A percentile compares a stretch with the other conserved stretches of the same genome.
Conservation (phyloP, 64 coral and sea anemone genomes). For the Orbicella faveolata region DNA sequence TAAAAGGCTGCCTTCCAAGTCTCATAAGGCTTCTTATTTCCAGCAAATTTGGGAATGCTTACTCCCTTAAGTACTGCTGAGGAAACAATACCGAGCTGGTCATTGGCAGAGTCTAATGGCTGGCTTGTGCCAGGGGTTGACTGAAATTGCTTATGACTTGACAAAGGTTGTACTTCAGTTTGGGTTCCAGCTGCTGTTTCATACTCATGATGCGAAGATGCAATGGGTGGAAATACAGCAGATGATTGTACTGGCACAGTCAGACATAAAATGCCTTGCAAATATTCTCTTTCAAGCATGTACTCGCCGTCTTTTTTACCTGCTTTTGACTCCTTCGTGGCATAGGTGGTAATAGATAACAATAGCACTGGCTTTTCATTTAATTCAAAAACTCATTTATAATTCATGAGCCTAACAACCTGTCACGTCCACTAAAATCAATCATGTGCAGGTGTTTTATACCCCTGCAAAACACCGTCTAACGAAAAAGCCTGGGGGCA, state of each 20-base stretch:
- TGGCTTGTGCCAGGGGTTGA: not conserved
- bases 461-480: no score
- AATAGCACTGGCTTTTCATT: not conserved
- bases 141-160: not conserved
- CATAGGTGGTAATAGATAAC: not conserved
- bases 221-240: not conserved
- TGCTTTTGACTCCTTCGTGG: not conserved
- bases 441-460: no score
- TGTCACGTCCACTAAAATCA: no score
- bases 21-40: conserved; percentile 14
- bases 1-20: conserved; percentile 21
- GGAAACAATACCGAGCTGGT: not conserved
- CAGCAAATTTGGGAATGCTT: not conserved
- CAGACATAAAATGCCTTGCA: not conserved
- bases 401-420: not conserved
- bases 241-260: not conserved
- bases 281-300: not conserved
- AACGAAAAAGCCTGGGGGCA: no score
- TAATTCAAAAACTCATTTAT: not conserved
- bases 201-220: not conserved
- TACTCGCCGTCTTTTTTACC: not conserved
- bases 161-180: not conserved
- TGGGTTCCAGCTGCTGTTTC: not conserved
- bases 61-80: conserved; percentile 10
- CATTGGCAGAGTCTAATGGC: not conserved